These are phyloP conservation scores for Arctocebus calabarensis DNA, from an alignment of 2,797 vertebrate species.

Conservation along the genomic window DNA sequence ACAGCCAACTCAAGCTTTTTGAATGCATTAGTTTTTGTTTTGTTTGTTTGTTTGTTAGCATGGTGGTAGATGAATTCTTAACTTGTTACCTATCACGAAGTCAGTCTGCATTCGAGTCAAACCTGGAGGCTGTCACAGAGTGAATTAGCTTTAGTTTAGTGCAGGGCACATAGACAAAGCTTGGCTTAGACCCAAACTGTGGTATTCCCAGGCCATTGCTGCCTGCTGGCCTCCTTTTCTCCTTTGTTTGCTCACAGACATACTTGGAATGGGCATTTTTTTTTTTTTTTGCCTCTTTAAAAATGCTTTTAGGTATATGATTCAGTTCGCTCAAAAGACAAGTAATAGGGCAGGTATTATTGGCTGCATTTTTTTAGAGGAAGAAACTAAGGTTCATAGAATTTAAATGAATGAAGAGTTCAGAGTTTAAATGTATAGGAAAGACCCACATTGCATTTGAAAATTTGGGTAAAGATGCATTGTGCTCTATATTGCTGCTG, in stretches of 20 bases:
- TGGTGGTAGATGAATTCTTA: constrained; percentile 5
- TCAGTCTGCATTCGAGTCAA: constrained; percentile 48
- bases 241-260: neutral
- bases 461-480: constrained; percentile 59
- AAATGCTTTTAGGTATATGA: neutral
- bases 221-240: neutral
- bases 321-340: constrained; percentile 42
- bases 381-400: constrained; percentile 44
- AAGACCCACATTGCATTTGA: neutral
- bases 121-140: constrained; percentile 29
- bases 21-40: neutral
- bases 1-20: constrained; percentile 12
- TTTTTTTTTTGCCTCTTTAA: neutral
- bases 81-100: neutral
- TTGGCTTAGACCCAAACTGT: neutral
- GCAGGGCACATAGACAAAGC: neutral
- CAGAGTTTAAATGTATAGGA: constrained; percentile 40
- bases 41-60: neutral
- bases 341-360: neutral
- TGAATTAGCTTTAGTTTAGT: constrained; percentile 25
- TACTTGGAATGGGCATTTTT: neutral
- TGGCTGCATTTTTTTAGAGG: neutral
- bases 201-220: neutral
- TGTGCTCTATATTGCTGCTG: constrained; percentile 28
- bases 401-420: constrained; percentile 8